Percentiles rank a stretch among this genome's conserved stretches.
Evolutionary conservation across 1,140 invertebrate genomes (phyloP).

Genomic region (Drosophila ogumai): DNA sequence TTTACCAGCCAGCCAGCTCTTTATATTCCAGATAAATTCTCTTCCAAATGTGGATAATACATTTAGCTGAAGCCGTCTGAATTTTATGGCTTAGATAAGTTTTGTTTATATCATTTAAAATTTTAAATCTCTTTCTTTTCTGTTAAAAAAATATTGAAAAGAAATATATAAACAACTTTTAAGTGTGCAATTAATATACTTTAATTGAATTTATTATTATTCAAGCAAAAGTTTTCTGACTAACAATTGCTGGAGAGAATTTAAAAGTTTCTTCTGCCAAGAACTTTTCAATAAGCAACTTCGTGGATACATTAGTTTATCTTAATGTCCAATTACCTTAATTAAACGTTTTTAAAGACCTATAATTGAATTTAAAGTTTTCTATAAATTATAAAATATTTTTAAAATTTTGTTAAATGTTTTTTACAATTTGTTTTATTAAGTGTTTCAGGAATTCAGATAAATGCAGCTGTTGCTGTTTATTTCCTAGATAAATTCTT

Average conservation of each 20-base stretch:
- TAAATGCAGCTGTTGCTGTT: constrained; percentile 10
- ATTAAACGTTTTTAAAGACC: background rate
- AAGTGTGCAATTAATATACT: constrained; percentile 1
- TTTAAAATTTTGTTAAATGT: background rate
- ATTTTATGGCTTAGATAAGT: constrained; percentile 32
- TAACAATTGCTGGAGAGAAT: background rate
- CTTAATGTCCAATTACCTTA: background rate
- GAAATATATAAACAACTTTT: background rate
- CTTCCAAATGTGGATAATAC: constrained; percentile 30
- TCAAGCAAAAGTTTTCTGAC: background rate
- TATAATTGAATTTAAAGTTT: background rate
- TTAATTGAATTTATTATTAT: constrained; percentile 5
- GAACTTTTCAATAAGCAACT: background rate
- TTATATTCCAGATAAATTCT: constrained; percentile 31
- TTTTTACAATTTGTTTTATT: background rate
- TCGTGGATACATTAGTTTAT: background rate
- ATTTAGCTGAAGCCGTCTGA: constrained; percentile 3
- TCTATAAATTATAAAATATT: too few species aligned
- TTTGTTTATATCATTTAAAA: background rate
- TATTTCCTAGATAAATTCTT: constrained; percentile 28
- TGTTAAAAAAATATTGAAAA: background rate
- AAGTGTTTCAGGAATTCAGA: constrained; percentile 2
- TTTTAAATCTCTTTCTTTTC: background rate
- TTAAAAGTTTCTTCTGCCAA: background rate
- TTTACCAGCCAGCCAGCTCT: constrained; percentile 8